A percentile compares a stretch with the other conserved stretches of the same genome.
These are phyloP conservation scores for Bombylius discolor DNA, from an alignment of 2,888 invertebrate species.

Conservation along the genomic window DNA sequence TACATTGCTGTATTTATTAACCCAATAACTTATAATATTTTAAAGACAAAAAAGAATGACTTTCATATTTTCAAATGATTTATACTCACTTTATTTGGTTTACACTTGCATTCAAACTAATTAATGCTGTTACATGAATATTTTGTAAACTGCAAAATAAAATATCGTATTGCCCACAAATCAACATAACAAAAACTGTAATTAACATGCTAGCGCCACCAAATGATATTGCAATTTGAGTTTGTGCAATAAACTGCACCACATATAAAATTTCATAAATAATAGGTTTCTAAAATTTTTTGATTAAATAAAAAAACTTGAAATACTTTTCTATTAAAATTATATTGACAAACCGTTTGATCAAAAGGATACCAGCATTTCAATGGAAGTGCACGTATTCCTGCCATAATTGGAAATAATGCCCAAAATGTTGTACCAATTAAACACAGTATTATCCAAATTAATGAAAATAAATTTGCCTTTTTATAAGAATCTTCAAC, in stretches of 20 bases:
- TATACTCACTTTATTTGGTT: background rate
- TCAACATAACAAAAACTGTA: conserved; percentile 16
- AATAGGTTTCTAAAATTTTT: background rate
- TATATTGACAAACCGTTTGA: background rate
- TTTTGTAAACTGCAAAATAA: conserved; percentile 14
- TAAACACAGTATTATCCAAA: conserved; percentile 9
- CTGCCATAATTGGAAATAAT: conserved; percentile 7
- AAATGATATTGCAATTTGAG: conserved; percentile 15
- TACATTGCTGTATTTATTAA: too few relatives aligned
- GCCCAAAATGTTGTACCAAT: conserved; percentile 9
- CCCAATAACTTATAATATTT: background rate
- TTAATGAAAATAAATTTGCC: conserved; percentile 1
- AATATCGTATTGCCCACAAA: conserved; percentile 12
- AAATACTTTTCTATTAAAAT: background rate
- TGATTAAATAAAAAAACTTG: background rate
- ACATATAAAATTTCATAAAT: conserved; percentile 16
- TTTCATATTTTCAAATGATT: background rate
- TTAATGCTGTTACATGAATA: conserved; percentile 5
- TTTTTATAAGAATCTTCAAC: conserved; percentile 4
- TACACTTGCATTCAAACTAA: background rate
- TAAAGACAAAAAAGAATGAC: background rate
- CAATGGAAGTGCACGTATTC: conserved; percentile 10
- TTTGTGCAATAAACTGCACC: conserved; percentile 17
- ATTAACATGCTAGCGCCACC: conserved; percentile 17
- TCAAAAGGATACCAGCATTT: conserved; percentile 15